Evolutionary conservation across 2,888 invertebrate genomes (phyloP).

Genomic region (Prosopocoilus inquinatus): DNA sequence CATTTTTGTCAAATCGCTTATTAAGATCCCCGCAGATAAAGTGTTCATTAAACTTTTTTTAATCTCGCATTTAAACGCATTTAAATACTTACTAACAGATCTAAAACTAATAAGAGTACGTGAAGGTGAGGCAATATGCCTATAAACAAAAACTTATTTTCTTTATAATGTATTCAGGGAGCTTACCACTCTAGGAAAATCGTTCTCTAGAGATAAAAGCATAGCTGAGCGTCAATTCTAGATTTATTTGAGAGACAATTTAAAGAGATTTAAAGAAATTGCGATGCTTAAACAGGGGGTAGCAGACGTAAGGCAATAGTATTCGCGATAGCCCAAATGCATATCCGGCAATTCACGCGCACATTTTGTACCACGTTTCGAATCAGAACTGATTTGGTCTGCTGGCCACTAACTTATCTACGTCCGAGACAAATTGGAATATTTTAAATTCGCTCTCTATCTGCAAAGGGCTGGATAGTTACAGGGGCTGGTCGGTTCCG

Average conservation of each 20-base stretch:
- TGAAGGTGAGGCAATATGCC: too few relatives aligned
- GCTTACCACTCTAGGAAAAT: too few relatives aligned
- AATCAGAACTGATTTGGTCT: slow-evolving; percentile 23
- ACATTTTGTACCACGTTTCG: slow-evolving; percentile 17
- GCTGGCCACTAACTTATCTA: slow-evolving; percentile 40
- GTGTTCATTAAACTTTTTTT: too few relatives aligned
- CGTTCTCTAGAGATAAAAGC: too few relatives aligned
- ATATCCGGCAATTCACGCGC: slow-evolving; percentile 7
- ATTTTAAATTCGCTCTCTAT: slow-evolving; percentile 45
- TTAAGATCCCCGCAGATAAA: too few relatives aligned
- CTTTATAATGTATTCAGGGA: too few relatives aligned
- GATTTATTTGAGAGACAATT: slow-evolving; percentile 49
- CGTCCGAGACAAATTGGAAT: slow-evolving; percentile 47
- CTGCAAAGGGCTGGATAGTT: not conserved
- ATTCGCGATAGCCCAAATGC: slow-evolving; percentile 32
- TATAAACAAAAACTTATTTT: too few relatives aligned
- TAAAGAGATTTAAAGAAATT: slow-evolving; percentile 47
- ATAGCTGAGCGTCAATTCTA: slow-evolving; percentile 34
- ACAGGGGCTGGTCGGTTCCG: too few relatives aligned
- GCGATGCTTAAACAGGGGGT: slow-evolving; percentile 44
- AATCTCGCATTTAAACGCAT: too few relatives aligned
- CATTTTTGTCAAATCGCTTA: too few relatives aligned
- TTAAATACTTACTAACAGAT: too few relatives aligned
- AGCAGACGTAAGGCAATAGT: slow-evolving; percentile 37
- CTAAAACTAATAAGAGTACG: too few relatives aligned